phyloP scores from a whole-genome alignment of 2,888 invertebrate genomes.

The Neoscelio sp. region DNA sequence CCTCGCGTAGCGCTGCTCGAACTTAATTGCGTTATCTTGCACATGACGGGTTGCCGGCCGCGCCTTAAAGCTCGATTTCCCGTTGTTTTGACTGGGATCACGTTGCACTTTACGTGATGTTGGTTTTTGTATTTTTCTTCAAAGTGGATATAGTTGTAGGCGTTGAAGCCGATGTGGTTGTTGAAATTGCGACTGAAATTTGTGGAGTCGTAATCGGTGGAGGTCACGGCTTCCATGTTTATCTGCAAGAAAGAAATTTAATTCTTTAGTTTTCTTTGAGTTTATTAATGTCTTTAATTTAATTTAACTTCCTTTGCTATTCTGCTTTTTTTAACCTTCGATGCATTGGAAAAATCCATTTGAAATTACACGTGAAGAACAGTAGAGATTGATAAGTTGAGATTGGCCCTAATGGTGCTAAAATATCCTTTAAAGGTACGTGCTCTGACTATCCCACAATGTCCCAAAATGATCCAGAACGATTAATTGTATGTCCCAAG shows the following conservation, averaged over 20 bases:
- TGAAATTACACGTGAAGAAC: no score
- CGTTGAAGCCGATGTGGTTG: conserved; percentile 77
- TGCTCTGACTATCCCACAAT: no score
- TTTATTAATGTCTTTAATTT: no score
- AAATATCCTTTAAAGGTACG: no score
- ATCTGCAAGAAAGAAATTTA: conserved; percentile 84
- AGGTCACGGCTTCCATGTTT: conserved; percentile 84
- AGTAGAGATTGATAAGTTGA: no score
- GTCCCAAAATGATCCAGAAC: no score
- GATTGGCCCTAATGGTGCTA: no score
- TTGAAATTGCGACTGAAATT: conserved; percentile 77
- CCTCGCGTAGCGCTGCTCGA: conserved; percentile 75
- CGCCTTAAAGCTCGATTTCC: conserved; percentile 69
- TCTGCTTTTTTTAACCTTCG: no score
- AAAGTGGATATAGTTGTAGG: conserved; percentile 79
- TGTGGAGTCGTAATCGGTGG: conserved; percentile 83
- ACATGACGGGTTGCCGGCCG: conserved; percentile 67
- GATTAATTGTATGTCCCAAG: no score
- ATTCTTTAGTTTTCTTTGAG: no score
- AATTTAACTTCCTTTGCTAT: not conserved
- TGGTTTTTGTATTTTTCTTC: conserved; percentile 78
- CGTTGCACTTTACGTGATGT: conserved; percentile 75
- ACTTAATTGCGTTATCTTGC: conserved; percentile 70
- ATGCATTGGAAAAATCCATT: no score
- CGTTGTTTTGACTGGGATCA: no score